phyloP scores from a whole-genome alignment of 2,113 vertebrate species.

The Megaceryle torquata region DNA sequence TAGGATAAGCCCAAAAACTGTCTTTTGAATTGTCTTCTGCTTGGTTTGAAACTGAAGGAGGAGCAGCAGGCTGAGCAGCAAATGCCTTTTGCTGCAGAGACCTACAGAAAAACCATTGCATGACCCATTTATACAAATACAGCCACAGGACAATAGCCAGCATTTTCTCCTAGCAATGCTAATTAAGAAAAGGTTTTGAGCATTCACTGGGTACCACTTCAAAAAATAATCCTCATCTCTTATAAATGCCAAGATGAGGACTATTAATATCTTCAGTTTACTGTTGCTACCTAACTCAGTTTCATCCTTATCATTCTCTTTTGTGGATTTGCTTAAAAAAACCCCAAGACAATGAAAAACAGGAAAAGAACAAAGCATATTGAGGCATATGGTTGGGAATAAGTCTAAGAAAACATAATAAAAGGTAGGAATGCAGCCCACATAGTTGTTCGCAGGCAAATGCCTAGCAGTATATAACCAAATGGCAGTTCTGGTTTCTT shows the following conservation, averaged over 20 bases:
- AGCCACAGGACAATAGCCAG: neutral
- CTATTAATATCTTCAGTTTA: neutral
- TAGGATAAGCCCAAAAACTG: neutral
- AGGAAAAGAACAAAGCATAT: neutral
- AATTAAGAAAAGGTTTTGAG: neutral
- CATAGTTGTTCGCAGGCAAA: neutral
- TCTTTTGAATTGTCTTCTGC: neutral
- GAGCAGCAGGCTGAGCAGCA: neutral
- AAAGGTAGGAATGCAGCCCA: neutral
- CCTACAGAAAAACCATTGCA: neutral
- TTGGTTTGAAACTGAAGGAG: neutral
- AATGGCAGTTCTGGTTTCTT: neutral
- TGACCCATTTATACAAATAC: neutral
- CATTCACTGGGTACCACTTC: neutral
- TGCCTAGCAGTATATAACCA: neutral
- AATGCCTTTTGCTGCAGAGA: neutral
- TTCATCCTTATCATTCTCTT: neutral
- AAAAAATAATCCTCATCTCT: neutral
- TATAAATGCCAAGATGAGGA: neutral
- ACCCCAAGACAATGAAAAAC: neutral
- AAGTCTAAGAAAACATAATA: neutral
- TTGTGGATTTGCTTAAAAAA: neutral
- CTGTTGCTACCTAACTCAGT: neutral
- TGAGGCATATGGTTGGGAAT: neutral
- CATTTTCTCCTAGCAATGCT: neutral